Evolutionary conservation across 2,113 vertebrate species (phyloP).

Genomic region (Podiceps cristatus): DNA sequence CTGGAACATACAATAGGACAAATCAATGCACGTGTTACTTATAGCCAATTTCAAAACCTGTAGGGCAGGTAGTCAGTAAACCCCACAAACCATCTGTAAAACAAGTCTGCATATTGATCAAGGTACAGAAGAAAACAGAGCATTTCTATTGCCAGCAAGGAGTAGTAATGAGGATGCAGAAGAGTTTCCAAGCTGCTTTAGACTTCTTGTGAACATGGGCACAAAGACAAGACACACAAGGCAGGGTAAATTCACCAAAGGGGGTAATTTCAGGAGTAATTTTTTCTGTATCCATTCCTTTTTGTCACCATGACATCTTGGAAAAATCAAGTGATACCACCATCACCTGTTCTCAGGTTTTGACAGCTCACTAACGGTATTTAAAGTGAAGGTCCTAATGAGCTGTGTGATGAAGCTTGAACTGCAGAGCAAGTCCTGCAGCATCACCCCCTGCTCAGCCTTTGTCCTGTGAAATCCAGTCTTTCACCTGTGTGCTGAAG

Average conservation of each 20-base stretch:
- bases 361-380: not conserved
- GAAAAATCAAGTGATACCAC: not conserved
- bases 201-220: not conserved
- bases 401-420: not conserved
- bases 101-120: not conserved
- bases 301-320: not conserved
- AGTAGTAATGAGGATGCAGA: not conserved
- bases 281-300: not conserved
- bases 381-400: not conserved
- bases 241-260: not conserved
- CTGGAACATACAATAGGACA: conserved; percentile 46
- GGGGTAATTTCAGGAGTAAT: not conserved
- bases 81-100: not conserved
- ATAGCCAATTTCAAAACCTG: not conserved
- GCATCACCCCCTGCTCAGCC: not conserved
- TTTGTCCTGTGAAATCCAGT: not conserved
- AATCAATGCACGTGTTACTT: not conserved
- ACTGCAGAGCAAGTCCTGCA: not conserved
- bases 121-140: not conserved
- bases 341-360: not conserved
- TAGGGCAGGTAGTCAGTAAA: not conserved
- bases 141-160: not conserved
- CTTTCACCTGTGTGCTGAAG: not conserved
- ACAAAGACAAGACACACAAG: not conserved
- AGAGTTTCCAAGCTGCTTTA: not conserved